Evolutionary conservation across 2,797 vertebrate species (phyloP), one percentile per base, ranked within the genome.

Genomic region (Calcarius lapponicus): DNA sequence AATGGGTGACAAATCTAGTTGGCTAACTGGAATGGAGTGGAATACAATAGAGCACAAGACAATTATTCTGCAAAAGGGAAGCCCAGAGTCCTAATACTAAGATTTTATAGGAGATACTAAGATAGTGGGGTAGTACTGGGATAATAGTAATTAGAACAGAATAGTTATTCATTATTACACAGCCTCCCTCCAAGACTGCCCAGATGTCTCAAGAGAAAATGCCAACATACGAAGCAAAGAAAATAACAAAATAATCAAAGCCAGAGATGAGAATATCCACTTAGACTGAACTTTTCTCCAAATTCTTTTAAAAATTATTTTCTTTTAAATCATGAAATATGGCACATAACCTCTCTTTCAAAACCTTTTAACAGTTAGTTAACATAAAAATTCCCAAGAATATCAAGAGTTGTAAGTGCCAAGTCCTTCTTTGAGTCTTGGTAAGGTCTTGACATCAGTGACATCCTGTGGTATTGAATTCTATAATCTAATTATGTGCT

Each of bases 401-500:
- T 66, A 91, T 73, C 31, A 78, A 86, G 58, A 88, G 12, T 34
- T 90, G 7, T 92, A 92, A 78, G 65, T 88, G 75, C 66, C 31
- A 58, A 79, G 21, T 92, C 24, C 36, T 93, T 48, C 91, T 92
- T 80, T 95, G 82, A 94, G 54, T 95, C 75, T 91, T 86, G 56
- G 58, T 92, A 66, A 91, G 58, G 80, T 79, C 92, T 94, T 96
- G 92, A 94, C 87, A 92, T 86, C 45, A 84, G 54, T 90, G 91
- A 92, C 85, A 94, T 91, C 54, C 85, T 73, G 70, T 96, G 80
- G 82, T 80, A 94, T 31, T 79, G 72, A 95, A 71, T 92, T 93
- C 72, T 53, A 67, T 93, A 95, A 95, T 94, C 65, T 94, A 92
- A 97, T 95, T 95, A 92, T 83, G 79, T 48, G 40, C 58, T 78